phyloP scores from a whole-genome alignment of 2,888 invertebrate species.

The Drosophila merina region DNA sequence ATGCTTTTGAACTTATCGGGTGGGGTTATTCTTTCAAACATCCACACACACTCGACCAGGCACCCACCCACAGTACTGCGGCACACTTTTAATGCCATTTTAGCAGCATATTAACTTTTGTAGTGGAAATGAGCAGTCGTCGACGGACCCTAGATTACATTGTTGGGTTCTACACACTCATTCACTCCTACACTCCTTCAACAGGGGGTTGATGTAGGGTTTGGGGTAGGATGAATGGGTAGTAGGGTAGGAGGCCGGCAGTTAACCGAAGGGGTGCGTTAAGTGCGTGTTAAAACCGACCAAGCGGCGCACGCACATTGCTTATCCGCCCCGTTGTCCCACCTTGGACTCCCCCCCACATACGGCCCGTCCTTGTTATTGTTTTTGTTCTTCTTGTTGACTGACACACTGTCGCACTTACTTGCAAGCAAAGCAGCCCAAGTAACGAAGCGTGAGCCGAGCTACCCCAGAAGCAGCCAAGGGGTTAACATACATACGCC shows the following conservation, averaged over 20 bases:
- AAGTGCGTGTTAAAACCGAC: slow-evolving; percentile 72
- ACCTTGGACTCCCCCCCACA: not conserved
- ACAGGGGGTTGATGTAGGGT: not conserved
- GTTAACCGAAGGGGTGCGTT: slow-evolving; percentile 41
- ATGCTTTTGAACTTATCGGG: slow-evolving; percentile 68
- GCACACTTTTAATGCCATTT: slow-evolving; percentile 70
- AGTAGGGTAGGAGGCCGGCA: slow-evolving; percentile 1
- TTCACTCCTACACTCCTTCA: slow-evolving; percentile 7
- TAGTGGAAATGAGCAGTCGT: slow-evolving; percentile 73
- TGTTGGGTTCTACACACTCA: slow-evolving; percentile 47
- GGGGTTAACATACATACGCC: slow-evolving; percentile 49
- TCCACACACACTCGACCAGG: slow-evolving; percentile 1
- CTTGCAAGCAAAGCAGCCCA: slow-evolving; percentile 46
- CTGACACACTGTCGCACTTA: slow-evolving; percentile 61
- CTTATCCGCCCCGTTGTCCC: slow-evolving; percentile 42
- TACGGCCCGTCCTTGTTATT: slow-evolving; percentile 22
- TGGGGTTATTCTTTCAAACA: slow-evolving; percentile 29
- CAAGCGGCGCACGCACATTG: slow-evolving; percentile 69
- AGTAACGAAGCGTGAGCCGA: slow-evolving; percentile 63
- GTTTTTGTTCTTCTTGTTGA: slow-evolving; percentile 2
- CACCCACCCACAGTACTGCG: not conserved
- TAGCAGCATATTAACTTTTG: slow-evolving; percentile 79
- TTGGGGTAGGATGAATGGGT: not conserved
- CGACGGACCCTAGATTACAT: slow-evolving; percentile 56
- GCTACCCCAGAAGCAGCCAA: slow-evolving; percentile 35